Percentiles rank a stretch among this genome's conserved stretches.
Conservation (phyloP, 2,888 invertebrate species). For the Drosophila anomelani region DNA sequence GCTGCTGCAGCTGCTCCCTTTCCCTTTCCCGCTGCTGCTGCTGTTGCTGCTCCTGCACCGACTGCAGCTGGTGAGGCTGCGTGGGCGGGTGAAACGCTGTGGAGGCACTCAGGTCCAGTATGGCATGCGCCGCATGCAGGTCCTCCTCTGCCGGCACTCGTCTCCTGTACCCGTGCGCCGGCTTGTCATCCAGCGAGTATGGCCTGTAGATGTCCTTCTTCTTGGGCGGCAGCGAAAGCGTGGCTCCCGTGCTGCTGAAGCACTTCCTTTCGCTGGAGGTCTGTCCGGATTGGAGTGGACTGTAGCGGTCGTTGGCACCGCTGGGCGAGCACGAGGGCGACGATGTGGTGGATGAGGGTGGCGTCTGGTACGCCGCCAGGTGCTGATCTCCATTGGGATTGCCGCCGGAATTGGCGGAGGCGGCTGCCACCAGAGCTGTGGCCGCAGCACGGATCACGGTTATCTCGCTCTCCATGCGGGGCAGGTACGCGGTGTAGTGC, state of each 20-base stretch:
- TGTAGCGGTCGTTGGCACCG: slow-evolving; percentile 76
- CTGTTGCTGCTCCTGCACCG: slow-evolving; percentile 69
- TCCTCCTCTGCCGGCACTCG: slow-evolving; percentile 91
- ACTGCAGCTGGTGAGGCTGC: slow-evolving; percentile 85
- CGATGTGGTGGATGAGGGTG: slow-evolving; percentile 84
- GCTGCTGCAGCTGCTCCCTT: slow-evolving; percentile 57
- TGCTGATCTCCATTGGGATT: slow-evolving; percentile 53
- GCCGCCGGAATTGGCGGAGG: slow-evolving; percentile 37
- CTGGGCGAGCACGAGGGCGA: slow-evolving; percentile 83
- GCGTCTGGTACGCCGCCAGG: slow-evolving; percentile 82
- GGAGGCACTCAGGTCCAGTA: slow-evolving; percentile 94
- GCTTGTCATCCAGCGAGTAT: slow-evolving; percentile 91
- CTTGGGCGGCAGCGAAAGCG: slow-evolving; percentile 93
- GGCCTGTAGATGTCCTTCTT: slow-evolving; percentile 96
- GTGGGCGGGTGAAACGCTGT: slow-evolving; percentile 89
- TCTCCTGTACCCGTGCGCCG: slow-evolving; percentile 74
- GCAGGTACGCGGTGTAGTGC: slow-evolving; percentile 91
- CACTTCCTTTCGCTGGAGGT: slow-evolving; percentile 92
- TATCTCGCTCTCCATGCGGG: slow-evolving; percentile 87
- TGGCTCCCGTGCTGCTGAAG: slow-evolving; percentile 93
- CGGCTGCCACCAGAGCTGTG: slow-evolving; percentile 67
- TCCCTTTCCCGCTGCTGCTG: slow-evolving; percentile 63
- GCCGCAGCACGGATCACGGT: slow-evolving; percentile 85
- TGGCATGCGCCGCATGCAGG: slow-evolving; percentile 94
- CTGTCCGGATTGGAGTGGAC: slow-evolving; percentile 81